Base-by-base conservation (phyloP, 2,113 vertebrate genomes). In the Oryzias melastigma region DNA sequence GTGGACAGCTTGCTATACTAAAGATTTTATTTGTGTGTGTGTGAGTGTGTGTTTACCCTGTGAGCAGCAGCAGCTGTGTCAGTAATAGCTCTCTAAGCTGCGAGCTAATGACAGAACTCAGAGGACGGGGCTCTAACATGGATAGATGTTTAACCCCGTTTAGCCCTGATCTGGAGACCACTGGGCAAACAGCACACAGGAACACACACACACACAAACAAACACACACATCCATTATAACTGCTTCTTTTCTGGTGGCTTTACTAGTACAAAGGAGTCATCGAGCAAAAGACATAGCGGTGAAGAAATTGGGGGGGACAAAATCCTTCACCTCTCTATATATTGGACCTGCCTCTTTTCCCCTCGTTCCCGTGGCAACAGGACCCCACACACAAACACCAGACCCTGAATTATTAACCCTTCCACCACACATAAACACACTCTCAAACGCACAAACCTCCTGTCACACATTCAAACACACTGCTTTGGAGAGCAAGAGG, bases 121-220 rank as follows among this genome's bases (percentile, higher is more conserved):
- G 69, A 84, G 76, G 84, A 85, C 68, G 65, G 83, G 82, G 80
- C 80, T 86, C 87, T 86, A 87, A 87, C 86, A 89, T 89, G 81
- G 81, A 87, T 87, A 87, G 86, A 87, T 85, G 81, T 89, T 89
- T 89, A 88, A 89, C 86, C 88, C 86, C 73, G 62, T 88, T 89
- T 89, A 89, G 86, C 85, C 86, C 72, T 62, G 81, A 87, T 88
- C 87, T 87, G 83, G 66, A 83, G 84, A 87, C 83, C 74, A 84
- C 62, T 87, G 81, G 72, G 80, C 70, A 88, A 84, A 88, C 81
- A 84, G 62, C 47, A 52, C 12, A 1, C 51, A 47, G 42, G 20
- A 46, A 51, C 63, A 45, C 53, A 70, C 41, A 57, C 58, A 56
- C 29, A 58, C 77, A 67, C 67, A 68, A 49, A 60, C 52, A 65